Conservation (phyloP, 2,797 vertebrate genomes). For the Todus mexicanus region DNA sequence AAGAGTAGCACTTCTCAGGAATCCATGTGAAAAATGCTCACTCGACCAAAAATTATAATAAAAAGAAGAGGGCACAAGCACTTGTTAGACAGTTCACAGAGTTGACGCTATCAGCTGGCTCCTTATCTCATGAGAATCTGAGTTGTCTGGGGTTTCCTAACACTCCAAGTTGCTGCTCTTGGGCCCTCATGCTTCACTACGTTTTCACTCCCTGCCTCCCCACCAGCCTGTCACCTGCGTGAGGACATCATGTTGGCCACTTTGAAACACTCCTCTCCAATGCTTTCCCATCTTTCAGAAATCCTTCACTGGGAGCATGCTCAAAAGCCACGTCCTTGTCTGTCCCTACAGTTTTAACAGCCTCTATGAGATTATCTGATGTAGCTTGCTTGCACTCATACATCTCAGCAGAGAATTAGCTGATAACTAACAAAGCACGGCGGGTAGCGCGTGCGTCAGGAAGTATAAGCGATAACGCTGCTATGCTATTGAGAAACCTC, state of each 20-base stretch:
- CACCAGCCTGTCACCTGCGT: background rate
- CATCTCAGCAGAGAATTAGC: background rate
- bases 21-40: background rate
- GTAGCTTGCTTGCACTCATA: background rate
- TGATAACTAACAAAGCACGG: background rate
- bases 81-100: background rate
- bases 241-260: rapidly evolving
- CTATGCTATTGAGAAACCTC: background rate
- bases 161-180: background rate
- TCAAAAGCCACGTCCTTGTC: background rate
- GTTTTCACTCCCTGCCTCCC: background rate
- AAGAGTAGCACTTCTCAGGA: background rate
- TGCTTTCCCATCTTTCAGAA: background rate
- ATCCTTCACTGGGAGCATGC: background rate
- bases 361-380: background rate
- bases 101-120: background rate
- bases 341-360: background rate
- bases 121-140: background rate
- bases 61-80: background rate
- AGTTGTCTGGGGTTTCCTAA: background rate
- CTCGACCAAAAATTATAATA: background rate
- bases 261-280: background rate
- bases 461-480: background rate
- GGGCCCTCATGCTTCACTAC: background rate
- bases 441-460: background rate